These are phyloP conservation scores for Volucella zonaria DNA, from an alignment of 2,888 invertebrate genomes.

Conservation along the genomic window DNA sequence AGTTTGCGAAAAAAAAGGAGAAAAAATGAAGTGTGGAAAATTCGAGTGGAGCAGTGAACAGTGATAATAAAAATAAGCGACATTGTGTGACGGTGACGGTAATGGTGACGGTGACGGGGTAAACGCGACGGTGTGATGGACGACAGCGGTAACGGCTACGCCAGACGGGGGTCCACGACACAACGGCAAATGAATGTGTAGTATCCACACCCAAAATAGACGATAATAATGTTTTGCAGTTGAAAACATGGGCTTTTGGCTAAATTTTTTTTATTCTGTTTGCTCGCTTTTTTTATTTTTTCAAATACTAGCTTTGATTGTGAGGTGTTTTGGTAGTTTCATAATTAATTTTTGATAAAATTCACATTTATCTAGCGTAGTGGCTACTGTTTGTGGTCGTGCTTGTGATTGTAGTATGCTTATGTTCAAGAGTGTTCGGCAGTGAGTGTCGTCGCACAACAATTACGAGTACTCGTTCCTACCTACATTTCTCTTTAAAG, in stretches of 20 bases:
- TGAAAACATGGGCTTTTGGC: conserved; percentile 55
- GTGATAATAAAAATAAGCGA: conserved; percentile 70
- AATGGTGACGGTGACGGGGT: background rate
- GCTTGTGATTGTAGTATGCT: no score
- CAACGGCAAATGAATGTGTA: conserved; percentile 60
- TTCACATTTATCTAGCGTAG: conserved; percentile 12
- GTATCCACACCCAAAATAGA: conserved; percentile 73
- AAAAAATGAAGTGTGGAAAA: background rate
- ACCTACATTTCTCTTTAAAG: background rate
- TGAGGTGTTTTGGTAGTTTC: conserved; percentile 47
- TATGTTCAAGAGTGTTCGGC: conserved; percentile 1
- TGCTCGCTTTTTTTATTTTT: background rate
- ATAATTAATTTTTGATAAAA: conserved; percentile 59
- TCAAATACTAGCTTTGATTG: conserved; percentile 38
- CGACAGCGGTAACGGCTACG: background rate
- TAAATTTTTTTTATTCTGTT: conserved; percentile 10
- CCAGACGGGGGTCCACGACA: conserved; percentile 46
- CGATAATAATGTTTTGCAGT: conserved; percentile 64
- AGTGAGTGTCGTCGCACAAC: no score
- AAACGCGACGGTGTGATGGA: conserved; percentile 31
- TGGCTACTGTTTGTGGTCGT: no score
- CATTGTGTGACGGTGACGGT: conserved; percentile 29
- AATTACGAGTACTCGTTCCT: no score
- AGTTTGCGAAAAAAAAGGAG: conserved; percentile 20
- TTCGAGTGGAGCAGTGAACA: background rate